These are phyloP conservation scores for Sylvilagus floridanus DNA, from an alignment of 2,797 vertebrate genomes.

Conservation along the genomic window DNA sequence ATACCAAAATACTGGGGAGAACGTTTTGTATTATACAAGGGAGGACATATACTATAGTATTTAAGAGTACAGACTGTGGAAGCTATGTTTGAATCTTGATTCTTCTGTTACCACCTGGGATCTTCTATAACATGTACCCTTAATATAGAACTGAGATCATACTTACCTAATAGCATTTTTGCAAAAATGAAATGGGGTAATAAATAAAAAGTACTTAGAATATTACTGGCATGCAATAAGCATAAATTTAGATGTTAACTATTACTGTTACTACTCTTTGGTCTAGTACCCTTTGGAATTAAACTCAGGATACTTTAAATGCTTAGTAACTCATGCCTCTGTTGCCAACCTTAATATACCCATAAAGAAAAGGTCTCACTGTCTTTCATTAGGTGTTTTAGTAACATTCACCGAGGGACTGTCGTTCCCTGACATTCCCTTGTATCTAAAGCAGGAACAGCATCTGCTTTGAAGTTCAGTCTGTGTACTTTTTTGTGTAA, in stretches of 20 bases:
- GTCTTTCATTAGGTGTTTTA: background rate
- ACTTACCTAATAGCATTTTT: background rate
- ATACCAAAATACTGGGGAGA: slow-evolving; percentile 5
- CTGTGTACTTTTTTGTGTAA: slow-evolving; percentile 38
- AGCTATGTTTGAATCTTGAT: background rate
- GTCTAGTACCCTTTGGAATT: background rate
- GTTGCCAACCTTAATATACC: background rate
- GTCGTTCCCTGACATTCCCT: background rate
- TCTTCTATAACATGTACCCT: background rate
- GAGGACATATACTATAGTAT: background rate
- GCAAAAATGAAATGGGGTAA: slow-evolving; percentile 15
- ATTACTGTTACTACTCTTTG: slow-evolving; percentile 8
- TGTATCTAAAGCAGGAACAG: background rate
- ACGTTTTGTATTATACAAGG: background rate
- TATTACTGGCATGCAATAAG: background rate
- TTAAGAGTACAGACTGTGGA: slow-evolving; percentile 1
- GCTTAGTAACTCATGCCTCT: background rate
- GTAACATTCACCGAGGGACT: background rate
- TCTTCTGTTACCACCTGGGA: background rate
- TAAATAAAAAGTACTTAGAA: background rate
- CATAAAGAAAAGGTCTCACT: background rate
- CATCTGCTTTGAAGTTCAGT: slow-evolving; percentile 34
- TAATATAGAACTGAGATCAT: slow-evolving; percentile 14
- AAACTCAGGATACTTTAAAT: background rate
- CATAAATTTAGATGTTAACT: background rate